These are phyloP conservation scores for Volucella inflata DNA, from an alignment of 2,888 invertebrate genomes.

Conservation along the genomic window DNA sequence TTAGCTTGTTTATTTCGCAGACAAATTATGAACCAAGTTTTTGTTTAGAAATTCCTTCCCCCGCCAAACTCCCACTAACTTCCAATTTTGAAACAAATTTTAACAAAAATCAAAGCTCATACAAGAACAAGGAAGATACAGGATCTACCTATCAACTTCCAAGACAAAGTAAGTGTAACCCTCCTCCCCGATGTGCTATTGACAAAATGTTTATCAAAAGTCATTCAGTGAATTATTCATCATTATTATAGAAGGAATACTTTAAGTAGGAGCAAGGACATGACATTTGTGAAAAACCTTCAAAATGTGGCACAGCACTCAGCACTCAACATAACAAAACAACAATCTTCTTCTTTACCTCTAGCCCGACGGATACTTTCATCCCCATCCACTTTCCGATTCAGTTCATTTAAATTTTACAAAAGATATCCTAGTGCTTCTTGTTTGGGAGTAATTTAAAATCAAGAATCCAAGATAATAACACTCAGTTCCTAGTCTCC, in stretches of 20 bases:
- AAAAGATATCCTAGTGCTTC: conserved; percentile 51
- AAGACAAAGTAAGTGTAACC: too few species aligned
- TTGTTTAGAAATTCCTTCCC: too few species aligned
- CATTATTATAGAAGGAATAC: conserved; percentile 41
- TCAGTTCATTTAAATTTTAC: conserved; percentile 43
- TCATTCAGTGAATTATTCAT: conserved; percentile 65
- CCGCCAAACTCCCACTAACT: too few species aligned
- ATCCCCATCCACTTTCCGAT: background rate
- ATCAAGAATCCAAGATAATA: conserved; percentile 58
- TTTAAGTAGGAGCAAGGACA: conserved; percentile 22
- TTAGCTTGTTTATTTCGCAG: too few species aligned
- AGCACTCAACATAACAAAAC: conserved; percentile 2
- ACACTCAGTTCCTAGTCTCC: conserved; percentile 12
- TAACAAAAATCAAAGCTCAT: too few species aligned
- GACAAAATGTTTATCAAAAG: conserved; percentile 62
- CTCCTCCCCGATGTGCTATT: background rate
- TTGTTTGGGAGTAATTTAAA: conserved; percentile 52
- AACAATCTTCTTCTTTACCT: background rate
- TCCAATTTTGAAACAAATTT: too few species aligned
- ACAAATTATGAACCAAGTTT: too few species aligned
- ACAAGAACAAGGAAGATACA: too few species aligned
- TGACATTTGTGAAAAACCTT: conserved; percentile 13
- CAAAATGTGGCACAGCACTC: background rate
- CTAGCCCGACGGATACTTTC: background rate
- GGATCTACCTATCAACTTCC: too few species aligned